Evolutionary conservation across 2,888 invertebrate species (phyloP).

Genomic region (Agrilus cyanescens): DNA sequence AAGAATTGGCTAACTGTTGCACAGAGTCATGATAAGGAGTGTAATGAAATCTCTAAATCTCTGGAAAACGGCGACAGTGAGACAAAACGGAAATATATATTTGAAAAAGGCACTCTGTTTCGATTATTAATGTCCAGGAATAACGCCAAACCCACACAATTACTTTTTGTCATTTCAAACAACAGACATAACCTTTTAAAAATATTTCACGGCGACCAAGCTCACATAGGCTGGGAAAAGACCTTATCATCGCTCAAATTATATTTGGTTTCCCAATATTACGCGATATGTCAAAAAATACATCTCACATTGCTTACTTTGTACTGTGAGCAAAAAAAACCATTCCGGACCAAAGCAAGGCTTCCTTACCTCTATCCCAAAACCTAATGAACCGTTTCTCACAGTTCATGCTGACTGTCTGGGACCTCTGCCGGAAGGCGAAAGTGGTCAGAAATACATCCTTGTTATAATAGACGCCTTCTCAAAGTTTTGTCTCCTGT

Average conservation of each 20-base stretch:
- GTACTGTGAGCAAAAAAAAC: constrained; percentile 10
- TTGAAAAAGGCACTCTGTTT: too few relatives aligned
- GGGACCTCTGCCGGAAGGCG: constrained; percentile 6
- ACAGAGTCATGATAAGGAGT: constrained; percentile 12
- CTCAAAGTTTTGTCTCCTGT: constrained; percentile 8
- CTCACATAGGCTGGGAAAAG: too few relatives aligned
- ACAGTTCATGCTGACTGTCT: constrained; percentile 6
- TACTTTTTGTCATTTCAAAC: too few relatives aligned
- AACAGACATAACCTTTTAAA: too few relatives aligned
- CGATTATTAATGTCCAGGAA: too few relatives aligned
- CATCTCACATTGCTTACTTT: constrained; percentile 6
- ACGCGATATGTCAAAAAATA: constrained; percentile 7
- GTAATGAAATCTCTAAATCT: constrained; percentile 3
- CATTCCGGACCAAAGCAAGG: constrained; percentile 2
- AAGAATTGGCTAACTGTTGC: constrained; percentile 13
- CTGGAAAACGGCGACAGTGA: constrained; percentile 15
- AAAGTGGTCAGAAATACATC: constrained; percentile 4
- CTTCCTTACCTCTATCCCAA: constrained; percentile 1
- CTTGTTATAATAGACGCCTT: constrained; percentile 7
- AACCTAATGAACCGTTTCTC: constrained; percentile 8
- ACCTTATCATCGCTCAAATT: too few relatives aligned
- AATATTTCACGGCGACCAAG: too few relatives aligned
- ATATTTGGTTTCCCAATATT: constrained; percentile 6
- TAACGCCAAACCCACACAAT: too few relatives aligned
- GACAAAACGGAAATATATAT: constrained; percentile 7